These are phyloP conservation scores for Haliaeetus leucogaster DNA, from an alignment of 2,113 vertebrate species.

Conservation along the genomic window DNA sequence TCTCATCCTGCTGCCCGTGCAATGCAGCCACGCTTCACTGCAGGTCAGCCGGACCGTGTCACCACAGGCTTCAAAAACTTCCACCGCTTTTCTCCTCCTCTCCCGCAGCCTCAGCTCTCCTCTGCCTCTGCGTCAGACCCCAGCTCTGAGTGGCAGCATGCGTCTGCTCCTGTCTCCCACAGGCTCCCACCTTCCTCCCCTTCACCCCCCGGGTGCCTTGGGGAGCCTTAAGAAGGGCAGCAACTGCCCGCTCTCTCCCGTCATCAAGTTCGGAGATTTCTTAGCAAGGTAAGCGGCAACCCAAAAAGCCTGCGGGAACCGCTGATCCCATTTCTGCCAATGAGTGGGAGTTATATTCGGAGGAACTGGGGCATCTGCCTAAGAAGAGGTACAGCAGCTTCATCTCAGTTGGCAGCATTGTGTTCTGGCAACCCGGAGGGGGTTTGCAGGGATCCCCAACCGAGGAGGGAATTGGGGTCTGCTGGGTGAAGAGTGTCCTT, in stretches of 20 bases:
- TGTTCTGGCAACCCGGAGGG: background rate
- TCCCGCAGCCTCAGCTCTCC: fast-evolving
- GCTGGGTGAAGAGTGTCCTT: background rate
- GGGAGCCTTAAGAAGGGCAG: background rate
- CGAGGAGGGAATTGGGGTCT: background rate
- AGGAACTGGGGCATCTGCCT: background rate
- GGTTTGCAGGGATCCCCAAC: background rate
- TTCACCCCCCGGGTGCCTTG: fast-evolving
- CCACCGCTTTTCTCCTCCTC: background rate
- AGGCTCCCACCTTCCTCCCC: background rate
- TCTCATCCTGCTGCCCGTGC: background rate
- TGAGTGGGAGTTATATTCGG: background rate
- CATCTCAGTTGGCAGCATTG: background rate
- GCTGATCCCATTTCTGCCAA: background rate
- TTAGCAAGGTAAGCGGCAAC: background rate
- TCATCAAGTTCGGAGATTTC: background rate
- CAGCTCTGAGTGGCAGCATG: background rate
- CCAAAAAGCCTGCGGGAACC: background rate
- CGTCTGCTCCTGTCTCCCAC: fast-evolving
- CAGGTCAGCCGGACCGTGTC: background rate
- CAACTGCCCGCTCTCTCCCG: background rate
- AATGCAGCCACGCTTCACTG: background rate
- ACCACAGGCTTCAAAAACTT: background rate
- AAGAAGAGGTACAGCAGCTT: background rate
- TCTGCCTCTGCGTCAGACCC: background rate